A percentile compares a stretch with the other conserved stretches of the same genome.
Conservation (phyloP, 1,140 invertebrate species). For the Penaeus indicus region DNA sequence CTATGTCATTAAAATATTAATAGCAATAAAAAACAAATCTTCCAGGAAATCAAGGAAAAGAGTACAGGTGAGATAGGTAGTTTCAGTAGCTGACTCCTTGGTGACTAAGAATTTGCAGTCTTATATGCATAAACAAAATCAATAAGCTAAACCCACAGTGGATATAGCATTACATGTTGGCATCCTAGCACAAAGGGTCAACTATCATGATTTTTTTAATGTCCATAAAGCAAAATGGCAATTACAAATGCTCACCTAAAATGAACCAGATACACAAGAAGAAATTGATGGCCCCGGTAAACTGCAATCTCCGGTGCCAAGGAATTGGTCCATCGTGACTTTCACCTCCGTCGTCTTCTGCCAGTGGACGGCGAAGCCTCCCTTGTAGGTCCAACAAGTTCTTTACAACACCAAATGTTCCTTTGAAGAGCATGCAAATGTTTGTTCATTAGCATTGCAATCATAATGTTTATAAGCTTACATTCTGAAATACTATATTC, state of each 20-base stretch:
- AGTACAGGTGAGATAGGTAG: too few species aligned
- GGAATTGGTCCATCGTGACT: constrained; percentile 70
- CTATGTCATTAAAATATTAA: too few species aligned
- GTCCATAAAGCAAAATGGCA: constrained; percentile 11
- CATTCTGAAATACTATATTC: too few species aligned
- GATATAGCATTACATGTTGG: neutral
- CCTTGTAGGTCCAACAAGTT: constrained; percentile 76
- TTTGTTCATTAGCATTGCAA: too few species aligned
- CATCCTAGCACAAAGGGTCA: neutral
- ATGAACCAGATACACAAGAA: constrained; percentile 80
- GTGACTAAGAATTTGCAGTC: too few species aligned
- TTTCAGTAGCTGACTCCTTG: too few species aligned
- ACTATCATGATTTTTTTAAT: neutral
- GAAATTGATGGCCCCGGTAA: constrained; percentile 72
- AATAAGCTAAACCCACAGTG: neutral
- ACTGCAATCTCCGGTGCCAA: constrained; percentile 76
- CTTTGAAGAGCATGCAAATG: constrained; percentile 38
- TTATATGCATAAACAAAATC: too few species aligned
- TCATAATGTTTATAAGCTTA: too few species aligned
- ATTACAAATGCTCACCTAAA: constrained; percentile 72
- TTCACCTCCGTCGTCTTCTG: constrained; percentile 72
- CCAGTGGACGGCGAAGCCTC: constrained; percentile 72
- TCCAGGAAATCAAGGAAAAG: too few species aligned
- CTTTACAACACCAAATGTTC: constrained; percentile 76
- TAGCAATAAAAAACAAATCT: too few species aligned